A percentile compares a stretch with the other conserved stretches of the same genome.
These are phyloP conservation scores for Cacoxenus indagator DNA, from an alignment of 2,888 invertebrate species.

Conservation along the genomic window DNA sequence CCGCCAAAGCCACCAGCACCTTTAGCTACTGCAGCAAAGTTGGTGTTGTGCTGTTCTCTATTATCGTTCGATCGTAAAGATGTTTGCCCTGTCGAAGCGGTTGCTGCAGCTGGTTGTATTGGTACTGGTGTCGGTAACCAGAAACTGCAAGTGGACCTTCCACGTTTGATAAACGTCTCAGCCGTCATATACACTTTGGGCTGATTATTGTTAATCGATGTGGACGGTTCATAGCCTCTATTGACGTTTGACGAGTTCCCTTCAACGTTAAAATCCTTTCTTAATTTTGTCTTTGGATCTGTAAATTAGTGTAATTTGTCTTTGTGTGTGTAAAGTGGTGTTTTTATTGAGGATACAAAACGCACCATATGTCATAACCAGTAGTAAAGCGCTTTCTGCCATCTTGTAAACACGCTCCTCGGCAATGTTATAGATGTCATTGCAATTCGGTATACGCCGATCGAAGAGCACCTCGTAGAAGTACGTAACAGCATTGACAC, in stretches of 20 bases:
- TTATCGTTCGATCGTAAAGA: not conserved
- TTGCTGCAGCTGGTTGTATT: not conserved
- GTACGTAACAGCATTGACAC: slow-evolving; percentile 73
- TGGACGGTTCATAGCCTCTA: no score
- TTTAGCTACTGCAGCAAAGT: no score
- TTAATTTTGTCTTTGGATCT: no score
- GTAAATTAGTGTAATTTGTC: no score
- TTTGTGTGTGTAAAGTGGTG: no score
- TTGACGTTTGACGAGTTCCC: no score
- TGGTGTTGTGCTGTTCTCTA: no score
- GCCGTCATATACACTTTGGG: no score
- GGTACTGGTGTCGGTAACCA: not conserved
- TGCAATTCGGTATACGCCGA: slow-evolving; percentile 78
- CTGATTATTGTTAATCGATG: no score
- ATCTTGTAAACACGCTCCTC: slow-evolving; percentile 70
- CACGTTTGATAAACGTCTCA: no score
- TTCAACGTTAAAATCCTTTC: no score
- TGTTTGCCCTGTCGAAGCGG: not conserved
- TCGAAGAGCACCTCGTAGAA: slow-evolving; percentile 89
- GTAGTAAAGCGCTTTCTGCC: slow-evolving; percentile 68
- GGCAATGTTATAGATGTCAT: slow-evolving; percentile 64
- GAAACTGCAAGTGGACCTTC: not conserved
- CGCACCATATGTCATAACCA: slow-evolving; percentile 49
- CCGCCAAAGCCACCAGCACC: no score
- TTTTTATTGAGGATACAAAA: slow-evolving; percentile 8